Percentiles rank a stretch among this genome's conserved stretches.
phyloP scores from a whole-genome alignment of 2,113 vertebrate genomes.

The Lophius piscatorius region DNA sequence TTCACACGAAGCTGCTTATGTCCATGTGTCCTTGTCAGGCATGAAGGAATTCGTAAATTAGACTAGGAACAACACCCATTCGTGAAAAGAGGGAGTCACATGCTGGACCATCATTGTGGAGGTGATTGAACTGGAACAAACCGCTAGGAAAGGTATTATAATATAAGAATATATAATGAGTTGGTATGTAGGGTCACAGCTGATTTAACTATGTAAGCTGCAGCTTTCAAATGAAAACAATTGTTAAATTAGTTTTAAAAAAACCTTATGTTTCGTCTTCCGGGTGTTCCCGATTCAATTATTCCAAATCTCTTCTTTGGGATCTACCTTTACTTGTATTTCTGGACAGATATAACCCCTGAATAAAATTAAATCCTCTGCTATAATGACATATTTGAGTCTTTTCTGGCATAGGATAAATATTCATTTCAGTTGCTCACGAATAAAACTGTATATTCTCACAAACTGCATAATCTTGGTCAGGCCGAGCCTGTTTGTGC shows the following conservation, averaged over 20 bases:
- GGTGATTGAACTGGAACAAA: neutral
- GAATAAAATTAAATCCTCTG: too few species aligned
- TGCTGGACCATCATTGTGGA: neutral
- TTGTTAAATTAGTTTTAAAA: too few species aligned
- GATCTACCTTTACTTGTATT: too few species aligned
- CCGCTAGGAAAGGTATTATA: neutral
- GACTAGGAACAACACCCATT: constrained; percentile 3
- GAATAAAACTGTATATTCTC: constrained; percentile 42
- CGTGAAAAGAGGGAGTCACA: constrained; percentile 13
- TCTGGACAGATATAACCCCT: too few species aligned
- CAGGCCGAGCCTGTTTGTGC: constrained; percentile 45
- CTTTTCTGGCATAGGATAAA: neutral
- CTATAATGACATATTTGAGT: too few species aligned
- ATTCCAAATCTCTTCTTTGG: too few species aligned
- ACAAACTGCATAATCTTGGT: constrained; percentile 16
- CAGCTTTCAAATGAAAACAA: too few species aligned
- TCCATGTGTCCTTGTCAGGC: constrained; percentile 1
- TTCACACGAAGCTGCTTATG: constrained; percentile 21
- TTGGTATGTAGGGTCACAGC: too few species aligned
- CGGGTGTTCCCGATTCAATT: too few species aligned
- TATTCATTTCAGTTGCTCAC: constrained; percentile 16
- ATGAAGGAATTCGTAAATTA: constrained; percentile 20
- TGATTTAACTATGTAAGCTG: too few species aligned
- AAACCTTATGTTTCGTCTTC: too few species aligned
- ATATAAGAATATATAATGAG: too few species aligned